Percentiles rank a stretch among this genome's conserved stretches.
Evolutionary conservation across 2,113 vertebrate genomes (phyloP).

Genomic region (Thalassarche chlororhynchos): DNA sequence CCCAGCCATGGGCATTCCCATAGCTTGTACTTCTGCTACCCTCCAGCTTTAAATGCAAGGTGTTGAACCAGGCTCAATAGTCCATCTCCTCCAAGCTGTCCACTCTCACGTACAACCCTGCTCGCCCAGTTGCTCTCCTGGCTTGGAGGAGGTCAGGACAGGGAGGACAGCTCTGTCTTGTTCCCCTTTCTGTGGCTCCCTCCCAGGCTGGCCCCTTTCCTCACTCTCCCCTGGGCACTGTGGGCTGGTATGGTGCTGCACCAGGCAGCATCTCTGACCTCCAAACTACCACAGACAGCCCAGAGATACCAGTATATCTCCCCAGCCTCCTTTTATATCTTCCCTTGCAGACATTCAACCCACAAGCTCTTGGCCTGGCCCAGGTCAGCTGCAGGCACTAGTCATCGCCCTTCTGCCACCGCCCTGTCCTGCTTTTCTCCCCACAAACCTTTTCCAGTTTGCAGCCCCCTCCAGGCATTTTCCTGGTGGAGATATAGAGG

Average conservation of each 20-base stretch:
- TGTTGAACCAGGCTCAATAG: not conserved
- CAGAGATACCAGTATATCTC: not conserved
- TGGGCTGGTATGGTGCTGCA: not conserved
- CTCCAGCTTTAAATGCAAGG: not conserved
- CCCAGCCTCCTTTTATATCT: not conserved
- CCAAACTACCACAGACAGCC: not conserved
- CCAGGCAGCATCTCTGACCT: not conserved
- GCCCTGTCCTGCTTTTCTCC: not conserved
- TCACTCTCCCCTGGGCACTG: not conserved
- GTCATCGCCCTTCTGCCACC: not conserved
- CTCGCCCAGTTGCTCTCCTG: not conserved
- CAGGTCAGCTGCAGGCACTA: accelerated
- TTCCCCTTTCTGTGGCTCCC: not conserved
- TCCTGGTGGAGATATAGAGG: not conserved
- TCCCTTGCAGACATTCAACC: not conserved
- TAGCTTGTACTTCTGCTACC: not conserved
- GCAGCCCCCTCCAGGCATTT: not conserved
- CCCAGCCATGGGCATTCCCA: not conserved
- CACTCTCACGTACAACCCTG: not conserved
- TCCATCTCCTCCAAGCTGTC: not conserved
- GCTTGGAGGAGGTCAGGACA: not conserved
- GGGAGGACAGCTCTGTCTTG: not conserved
- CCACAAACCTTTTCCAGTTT: not conserved
- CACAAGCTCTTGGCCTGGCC: not conserved
- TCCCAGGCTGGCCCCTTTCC: not conserved